Evolutionary conservation across 1,140 invertebrate species (phyloP).

Genomic region (Dufourea novaeangliae): DNA sequence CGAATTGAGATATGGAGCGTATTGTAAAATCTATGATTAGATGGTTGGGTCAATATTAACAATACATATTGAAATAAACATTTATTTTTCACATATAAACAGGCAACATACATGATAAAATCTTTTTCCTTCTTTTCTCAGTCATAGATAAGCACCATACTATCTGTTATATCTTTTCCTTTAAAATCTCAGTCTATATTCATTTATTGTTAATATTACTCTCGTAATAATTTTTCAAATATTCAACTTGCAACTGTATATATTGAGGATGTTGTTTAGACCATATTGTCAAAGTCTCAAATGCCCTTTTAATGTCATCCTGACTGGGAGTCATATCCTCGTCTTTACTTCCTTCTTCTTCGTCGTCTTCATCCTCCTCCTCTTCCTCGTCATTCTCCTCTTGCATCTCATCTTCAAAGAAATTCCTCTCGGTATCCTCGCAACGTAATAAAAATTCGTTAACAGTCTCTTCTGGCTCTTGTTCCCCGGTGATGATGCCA

Average conservation of each 20-base stretch:
- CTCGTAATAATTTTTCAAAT: background rate
- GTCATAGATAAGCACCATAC: too few relatives aligned
- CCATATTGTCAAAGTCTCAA: background rate
- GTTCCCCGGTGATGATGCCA: background rate
- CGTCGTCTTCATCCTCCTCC: background rate
- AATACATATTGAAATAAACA: too few relatives aligned
- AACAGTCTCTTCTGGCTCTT: background rate
- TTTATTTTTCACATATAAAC: background rate
- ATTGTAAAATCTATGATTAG: too few relatives aligned
- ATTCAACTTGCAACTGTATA: background rate
- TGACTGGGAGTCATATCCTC: background rate
- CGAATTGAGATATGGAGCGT: too few relatives aligned
- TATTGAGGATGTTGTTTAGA: background rate
- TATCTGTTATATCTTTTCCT: too few relatives aligned
- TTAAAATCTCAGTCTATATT: background rate
- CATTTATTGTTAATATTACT: background rate
- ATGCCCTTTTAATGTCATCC: background rate
- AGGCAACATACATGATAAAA: background rate
- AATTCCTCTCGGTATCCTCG: background rate
- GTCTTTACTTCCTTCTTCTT: background rate
- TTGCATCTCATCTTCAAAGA: background rate
- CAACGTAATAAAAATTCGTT: slow-evolving; percentile 7
- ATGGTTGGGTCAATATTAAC: too few relatives aligned
- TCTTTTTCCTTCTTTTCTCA: background rate
- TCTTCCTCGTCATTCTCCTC: background rate